Conservation (phyloP, 2,113 vertebrate species). For the Chionis minor region DNA sequence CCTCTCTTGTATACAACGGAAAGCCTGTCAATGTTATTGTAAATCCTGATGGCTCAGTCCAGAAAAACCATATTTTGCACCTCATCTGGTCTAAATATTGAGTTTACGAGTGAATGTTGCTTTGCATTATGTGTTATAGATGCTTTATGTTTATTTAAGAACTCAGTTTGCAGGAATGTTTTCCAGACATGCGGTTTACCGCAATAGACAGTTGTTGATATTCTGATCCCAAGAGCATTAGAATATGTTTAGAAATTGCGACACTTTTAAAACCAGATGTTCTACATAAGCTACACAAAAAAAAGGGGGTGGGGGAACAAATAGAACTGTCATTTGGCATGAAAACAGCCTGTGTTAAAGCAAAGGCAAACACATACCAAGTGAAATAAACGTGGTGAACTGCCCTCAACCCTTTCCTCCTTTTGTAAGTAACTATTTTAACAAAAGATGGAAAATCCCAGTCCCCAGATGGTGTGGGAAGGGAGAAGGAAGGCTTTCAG, state of each 20-base stretch:
- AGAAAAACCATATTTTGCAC: constrained; percentile 71
- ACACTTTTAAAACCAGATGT: constrained; percentile 88
- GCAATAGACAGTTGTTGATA: constrained; percentile 85
- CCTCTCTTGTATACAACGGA: constrained; percentile 18
- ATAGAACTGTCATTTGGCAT: constrained; percentile 63
- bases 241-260: constrained; percentile 87
- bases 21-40: not conserved
- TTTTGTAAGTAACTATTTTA: constrained; percentile 38
- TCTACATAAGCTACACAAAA: constrained; percentile 73
- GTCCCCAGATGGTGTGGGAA: constrained; percentile 33
- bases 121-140: constrained; percentile 76
- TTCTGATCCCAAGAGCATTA: constrained; percentile 81
- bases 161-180: constrained; percentile 77
- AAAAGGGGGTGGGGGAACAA: constrained; percentile 32
- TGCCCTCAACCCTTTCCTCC: constrained; percentile 38
- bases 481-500: constrained; percentile 1
- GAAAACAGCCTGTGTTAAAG: constrained; percentile 33
- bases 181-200: constrained; percentile 84
- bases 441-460: constrained; percentile 35
- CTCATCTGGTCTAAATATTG: constrained; percentile 78
- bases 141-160: constrained; percentile 87
- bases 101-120: constrained; percentile 74
- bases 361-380: constrained; percentile 45
- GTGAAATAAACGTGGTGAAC: constrained; percentile 44
- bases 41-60: constrained; percentile 47